phyloP scores from a whole-genome alignment of 2,113 vertebrate species.

The Mesitornis unicolor region DNA sequence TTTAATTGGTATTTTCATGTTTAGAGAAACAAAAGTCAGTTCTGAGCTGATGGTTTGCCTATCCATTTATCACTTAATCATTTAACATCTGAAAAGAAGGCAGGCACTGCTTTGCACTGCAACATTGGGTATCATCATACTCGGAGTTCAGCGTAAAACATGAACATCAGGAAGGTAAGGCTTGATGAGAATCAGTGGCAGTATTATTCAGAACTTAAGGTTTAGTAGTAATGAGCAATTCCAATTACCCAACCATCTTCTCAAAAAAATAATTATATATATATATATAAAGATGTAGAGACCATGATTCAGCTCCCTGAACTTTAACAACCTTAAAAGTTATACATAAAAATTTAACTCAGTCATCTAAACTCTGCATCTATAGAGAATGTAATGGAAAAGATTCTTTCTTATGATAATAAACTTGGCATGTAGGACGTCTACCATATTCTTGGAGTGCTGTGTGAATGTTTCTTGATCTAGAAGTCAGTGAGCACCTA shows the following conservation, averaged over 20 bases:
- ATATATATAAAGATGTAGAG: background rate
- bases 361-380: background rate
- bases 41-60: background rate
- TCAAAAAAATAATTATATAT: background rate
- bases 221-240: background rate
- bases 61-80: background rate
- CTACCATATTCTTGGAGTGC: background rate
- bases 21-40: background rate
- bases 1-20: background rate
- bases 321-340: background rate
- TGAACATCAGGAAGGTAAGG: background rate
- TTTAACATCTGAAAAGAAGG: background rate
- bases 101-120: background rate
- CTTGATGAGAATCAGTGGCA: background rate
- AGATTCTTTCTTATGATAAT: background rate
- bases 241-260: background rate
- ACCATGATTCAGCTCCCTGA: background rate
- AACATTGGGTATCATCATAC: accelerated
- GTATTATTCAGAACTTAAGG: background rate
- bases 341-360: background rate
- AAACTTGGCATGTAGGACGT: background rate
- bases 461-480: background rate
- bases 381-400: background rate
- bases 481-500: background rate
- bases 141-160: background rate